A percentile compares a stretch with the other conserved stretches of the same genome.
phyloP scores from a whole-genome alignment of 2,888 invertebrate species.

The Apocheima hispidaria region DNA sequence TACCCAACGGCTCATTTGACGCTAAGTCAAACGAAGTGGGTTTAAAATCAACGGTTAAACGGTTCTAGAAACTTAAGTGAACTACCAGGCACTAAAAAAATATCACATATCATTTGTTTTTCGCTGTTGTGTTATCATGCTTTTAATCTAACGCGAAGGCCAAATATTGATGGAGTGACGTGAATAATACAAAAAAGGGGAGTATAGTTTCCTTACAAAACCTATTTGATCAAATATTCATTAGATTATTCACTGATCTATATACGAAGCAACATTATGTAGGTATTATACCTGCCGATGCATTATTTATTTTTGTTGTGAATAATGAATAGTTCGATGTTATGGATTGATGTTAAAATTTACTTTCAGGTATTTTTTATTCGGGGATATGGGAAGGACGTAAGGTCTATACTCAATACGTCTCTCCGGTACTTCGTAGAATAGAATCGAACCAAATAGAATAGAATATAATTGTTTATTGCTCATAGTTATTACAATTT shows the following conservation, averaged over 20 bases:
- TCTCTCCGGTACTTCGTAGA: too few species aligned
- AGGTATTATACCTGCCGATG: neutral
- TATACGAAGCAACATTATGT: constrained; percentile 2
- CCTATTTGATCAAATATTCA: constrained; percentile 19
- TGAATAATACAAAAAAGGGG: constrained; percentile 19
- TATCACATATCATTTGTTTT: neutral
- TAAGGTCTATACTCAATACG: too few species aligned
- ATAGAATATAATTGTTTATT: too few species aligned
- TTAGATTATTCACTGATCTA: constrained; percentile 9
- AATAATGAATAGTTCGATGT: neutral
- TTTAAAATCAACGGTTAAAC: too few species aligned
- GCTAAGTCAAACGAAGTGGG: too few species aligned
- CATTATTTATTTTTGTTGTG: neutral
- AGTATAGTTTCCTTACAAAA: constrained; percentile 21
- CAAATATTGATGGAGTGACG: constrained; percentile 13
- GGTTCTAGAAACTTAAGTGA: too few species aligned
- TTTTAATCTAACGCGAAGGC: constrained; percentile 9
- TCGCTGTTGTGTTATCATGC: neutral
- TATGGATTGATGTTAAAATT: neutral
- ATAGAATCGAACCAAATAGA: too few species aligned
- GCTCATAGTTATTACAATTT: too few species aligned
- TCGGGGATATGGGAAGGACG: neutral
- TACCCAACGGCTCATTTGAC: too few species aligned
- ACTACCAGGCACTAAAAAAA: neutral
- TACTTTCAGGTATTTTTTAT: neutral